Base-by-base conservation (phyloP, 2,888 invertebrate genomes). In the Ametastegia equiseti region DNA sequence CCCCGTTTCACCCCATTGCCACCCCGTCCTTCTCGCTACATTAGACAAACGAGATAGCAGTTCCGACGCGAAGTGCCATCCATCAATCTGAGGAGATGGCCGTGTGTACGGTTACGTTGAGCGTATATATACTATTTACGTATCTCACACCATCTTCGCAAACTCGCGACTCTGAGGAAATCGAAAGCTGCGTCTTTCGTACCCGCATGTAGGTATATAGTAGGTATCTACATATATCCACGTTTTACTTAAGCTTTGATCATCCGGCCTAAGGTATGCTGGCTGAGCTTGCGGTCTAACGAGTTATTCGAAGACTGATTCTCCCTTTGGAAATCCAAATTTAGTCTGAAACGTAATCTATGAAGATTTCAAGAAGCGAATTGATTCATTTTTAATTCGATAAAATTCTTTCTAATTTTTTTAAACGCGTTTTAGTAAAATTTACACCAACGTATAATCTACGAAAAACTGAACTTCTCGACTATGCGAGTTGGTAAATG, bases 41-140 rank as follows among this genome's bases (percentile, higher is more conserved):
- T 78, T 78, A 78, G 78, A 78, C 78, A 78, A 78, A 78, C 78
- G 78, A 78, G 78, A 60, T 78, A 78, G 78, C 78, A 78, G 57
- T 78, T 60, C 60, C 57, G 78, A 60, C 78, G 15, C 57, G 60
- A 63, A 78, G 78, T 78, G 57, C 78, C 78, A 78, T 78, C 78
- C 78, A 78, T 78, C 78, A 78, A 78, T 78, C 78, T 33, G 78
- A 57, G 78, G 45, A 78, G 63, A 78, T 78, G 63, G 63, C 60
- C 42, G 27, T 57, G 78, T 78, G 42, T 78, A 78, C 54, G 33
- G n/a, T 33, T 54, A 75, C 54, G 36, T 75, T 13, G 15, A 30
- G 54, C 50, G 54, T 75, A 75, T n/a, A n/a, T n/a, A n/a, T 9
- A 30, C 54, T 75, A 75, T 75, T 75, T 75, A 54, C 45, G 63